Evolutionary conservation across 2,113 vertebrate species (phyloP).

Genomic region (Sinocyclocheilus grahami): DNA sequence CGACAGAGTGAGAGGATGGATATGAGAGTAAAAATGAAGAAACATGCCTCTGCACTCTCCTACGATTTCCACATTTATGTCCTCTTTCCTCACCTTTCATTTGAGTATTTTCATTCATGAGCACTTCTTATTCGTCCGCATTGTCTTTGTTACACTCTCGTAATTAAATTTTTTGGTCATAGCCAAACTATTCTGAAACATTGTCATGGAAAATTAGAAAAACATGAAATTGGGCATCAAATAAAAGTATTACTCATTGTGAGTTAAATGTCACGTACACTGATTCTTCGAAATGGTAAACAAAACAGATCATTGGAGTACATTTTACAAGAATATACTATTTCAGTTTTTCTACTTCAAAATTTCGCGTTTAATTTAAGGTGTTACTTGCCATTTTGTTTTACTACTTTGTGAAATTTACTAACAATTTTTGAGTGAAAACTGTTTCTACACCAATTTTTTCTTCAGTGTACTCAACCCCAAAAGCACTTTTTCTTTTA

Average conservation of each 20-base stretch:
- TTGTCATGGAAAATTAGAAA: neutral
- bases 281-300: no score
- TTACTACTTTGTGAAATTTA: no score
- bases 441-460: no score
- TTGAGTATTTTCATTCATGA: slow-evolving; percentile 1
- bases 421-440: no score
- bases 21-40: neutral
- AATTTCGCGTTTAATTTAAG: no score
- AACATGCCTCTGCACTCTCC: neutral
- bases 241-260: neutral
- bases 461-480: neutral
- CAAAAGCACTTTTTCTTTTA: neutral
- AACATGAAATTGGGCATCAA: neutral
- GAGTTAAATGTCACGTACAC: neutral
- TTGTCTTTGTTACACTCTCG: neutral
- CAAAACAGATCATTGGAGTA: no score
- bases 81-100: neutral
- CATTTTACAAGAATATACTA: no score
- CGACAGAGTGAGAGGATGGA: neutral
- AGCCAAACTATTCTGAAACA: neutral
- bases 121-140: no score
- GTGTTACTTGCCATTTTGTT: no score
- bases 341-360: no score
- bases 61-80: neutral
- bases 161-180: neutral